Percentiles rank a stretch among this genome's conserved stretches.
Conservation (phyloP, 2,888 invertebrate genomes). For the Eumacrocentrus americanus region DNA sequence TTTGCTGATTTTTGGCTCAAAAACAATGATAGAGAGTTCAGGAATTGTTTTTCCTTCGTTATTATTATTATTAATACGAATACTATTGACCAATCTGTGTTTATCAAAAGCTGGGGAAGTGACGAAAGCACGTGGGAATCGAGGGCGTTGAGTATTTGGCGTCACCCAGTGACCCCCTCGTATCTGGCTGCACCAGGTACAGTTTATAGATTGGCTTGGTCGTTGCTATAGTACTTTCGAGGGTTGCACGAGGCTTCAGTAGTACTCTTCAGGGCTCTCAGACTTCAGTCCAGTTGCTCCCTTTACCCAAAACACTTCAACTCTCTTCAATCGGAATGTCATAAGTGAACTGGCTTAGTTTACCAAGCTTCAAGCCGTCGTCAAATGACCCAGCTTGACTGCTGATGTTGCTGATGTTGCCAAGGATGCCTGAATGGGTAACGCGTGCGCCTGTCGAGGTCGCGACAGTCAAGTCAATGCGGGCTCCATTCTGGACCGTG, state of each 20-base stretch:
- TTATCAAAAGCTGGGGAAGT: neutral
- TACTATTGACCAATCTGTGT: neutral
- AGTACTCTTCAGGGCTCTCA: slow-evolving; percentile 19
- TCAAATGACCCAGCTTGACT: neutral
- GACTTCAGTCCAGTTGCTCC: slow-evolving; percentile 36
- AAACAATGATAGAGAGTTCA: too few species aligned
- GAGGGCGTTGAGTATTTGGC: slow-evolving; percentile 23
- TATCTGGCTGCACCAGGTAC: slow-evolving; percentile 54
- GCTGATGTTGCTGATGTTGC: neutral
- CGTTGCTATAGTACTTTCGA: slow-evolving; percentile 38
- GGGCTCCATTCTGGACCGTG: slow-evolving; percentile 86
- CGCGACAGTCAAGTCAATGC: slow-evolving; percentile 61
- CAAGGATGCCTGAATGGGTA: slow-evolving; percentile 57
- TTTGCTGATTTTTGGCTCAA: neutral
- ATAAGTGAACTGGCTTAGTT: too few species aligned
- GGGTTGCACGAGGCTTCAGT: slow-evolving; percentile 33
- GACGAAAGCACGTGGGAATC: neutral
- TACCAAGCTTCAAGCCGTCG: neutral
- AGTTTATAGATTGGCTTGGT: slow-evolving; percentile 53
- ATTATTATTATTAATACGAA: neutral
- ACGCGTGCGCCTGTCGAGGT: slow-evolving; percentile 56
- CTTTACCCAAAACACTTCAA: slow-evolving; percentile 27
- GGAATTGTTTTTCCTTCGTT: too few species aligned
- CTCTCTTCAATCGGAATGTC: neutral
- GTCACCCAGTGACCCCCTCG: slow-evolving; percentile 55